Evolutionary conservation across 53 echinoderm and acorn worm genomes (phyloP), one percentile per base, ranked within the genome.

Genomic region (Crossaster papposus): DNA sequence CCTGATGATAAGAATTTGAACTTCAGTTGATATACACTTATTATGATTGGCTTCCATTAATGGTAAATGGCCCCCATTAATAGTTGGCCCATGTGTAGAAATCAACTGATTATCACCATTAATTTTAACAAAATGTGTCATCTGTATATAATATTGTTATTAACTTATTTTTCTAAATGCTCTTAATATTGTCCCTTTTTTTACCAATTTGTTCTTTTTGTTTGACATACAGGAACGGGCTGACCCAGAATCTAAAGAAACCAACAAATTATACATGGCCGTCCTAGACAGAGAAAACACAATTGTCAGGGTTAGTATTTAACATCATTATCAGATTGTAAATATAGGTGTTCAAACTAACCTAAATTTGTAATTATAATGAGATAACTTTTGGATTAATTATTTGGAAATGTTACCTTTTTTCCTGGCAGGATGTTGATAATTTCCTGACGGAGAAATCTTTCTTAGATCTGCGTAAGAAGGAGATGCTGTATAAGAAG

Each of bases 401-500:
- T 58, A 17, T 58, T 58, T 15, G 15, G 58, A 18, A 18, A 18
- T 58, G 15, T 3, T 22, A 18, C 80, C 53, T 52, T 79, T 79
- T 79, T 14, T 0, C 20, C 53, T 13, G 9, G 2, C 91, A 95
- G 95, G 99, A 99, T 86, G 94, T 99, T 63, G 96, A 99, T 63
- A 93, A 99, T 81, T 94, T 84, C 52, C 89, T 99, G 36, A 92
- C 93, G 31, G 92, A 96, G 83, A 99, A 96, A 77, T 89, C 94
- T 22, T 99, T 96, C 91, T 81, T 99, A 14, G 99, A 99, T 54
- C 91, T 94, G 8, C 91, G 99, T 20, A 99, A 96, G 90, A 99
- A 99, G 62, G 99, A 99, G 80, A 94, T 99, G 93, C 92, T 99
- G 32, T 93, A 99, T 73, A 99, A 99, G 89, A 96, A 96, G 79